A percentile compares a stretch with the other conserved stretches of the same genome.
phyloP scores from a whole-genome alignment of 1,140 invertebrate species.

The Hestina assimilis region DNA sequence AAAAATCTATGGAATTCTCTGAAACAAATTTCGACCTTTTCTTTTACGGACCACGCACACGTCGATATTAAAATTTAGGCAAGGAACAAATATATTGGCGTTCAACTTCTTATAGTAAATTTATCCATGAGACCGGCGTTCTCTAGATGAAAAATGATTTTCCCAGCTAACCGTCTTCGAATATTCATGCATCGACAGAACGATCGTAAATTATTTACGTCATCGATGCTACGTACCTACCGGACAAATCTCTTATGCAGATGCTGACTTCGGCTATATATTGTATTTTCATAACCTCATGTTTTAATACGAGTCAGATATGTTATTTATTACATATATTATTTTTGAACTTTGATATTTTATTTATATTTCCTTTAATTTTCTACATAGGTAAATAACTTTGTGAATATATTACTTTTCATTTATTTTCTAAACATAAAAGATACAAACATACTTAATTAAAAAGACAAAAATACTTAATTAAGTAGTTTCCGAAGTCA shows the following conservation, averaged over 20 bases:
- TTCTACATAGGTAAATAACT: no score
- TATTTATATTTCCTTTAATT: no score
- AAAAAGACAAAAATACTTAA: no score
- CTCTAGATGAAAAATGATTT: constrained; percentile 66
- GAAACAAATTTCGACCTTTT: constrained; percentile 18
- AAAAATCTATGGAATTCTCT: constrained; percentile 30
- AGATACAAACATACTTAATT: no score
- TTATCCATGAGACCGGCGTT: constrained; percentile 46
- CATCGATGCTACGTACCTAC: constrained; percentile 45
- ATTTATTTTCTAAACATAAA: no score
- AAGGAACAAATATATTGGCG: constrained; percentile 62
- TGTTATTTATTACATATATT: no score
- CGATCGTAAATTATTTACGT: constrained; percentile 67
- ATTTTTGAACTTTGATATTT: no score
- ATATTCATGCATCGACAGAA: constrained; percentile 65
- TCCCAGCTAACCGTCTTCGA: constrained; percentile 58
- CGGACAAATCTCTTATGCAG: constrained; percentile 55
- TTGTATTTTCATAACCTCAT: constrained; percentile 20
- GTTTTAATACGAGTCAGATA: no score
- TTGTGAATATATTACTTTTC: no score
- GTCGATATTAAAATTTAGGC: constrained; percentile 64
- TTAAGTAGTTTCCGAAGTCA: no score
- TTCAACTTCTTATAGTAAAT: constrained; percentile 68
- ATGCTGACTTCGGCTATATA: constrained; percentile 37
- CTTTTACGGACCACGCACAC: constrained; percentile 42